Conservation (phyloP, 2,113 vertebrate genomes). For the Hydrolagus affinis region DNA sequence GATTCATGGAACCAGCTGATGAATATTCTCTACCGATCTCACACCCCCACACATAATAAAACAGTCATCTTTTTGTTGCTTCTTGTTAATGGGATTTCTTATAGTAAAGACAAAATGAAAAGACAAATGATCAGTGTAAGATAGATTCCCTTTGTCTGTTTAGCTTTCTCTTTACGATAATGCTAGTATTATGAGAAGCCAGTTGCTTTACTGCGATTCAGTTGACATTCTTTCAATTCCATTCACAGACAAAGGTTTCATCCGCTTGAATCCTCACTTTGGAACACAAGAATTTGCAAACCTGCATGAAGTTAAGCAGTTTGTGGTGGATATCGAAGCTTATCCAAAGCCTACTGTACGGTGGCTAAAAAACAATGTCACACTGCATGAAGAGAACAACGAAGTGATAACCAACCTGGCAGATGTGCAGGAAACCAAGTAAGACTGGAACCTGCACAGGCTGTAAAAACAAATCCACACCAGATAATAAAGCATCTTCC, state of each 20-base stretch:
- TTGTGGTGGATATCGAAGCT: slow-evolving; percentile 66
- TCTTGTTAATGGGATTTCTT: too few species aligned
- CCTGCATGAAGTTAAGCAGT: slow-evolving; percentile 80
- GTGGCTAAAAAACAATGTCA: slow-evolving; percentile 82
- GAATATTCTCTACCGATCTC: too few species aligned
- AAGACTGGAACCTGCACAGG: slow-evolving; percentile 33
- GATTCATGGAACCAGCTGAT: too few species aligned
- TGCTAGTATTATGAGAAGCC: background rate
- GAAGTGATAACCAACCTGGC: slow-evolving; percentile 74
- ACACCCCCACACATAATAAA: too few species aligned
- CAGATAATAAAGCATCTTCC: background rate
- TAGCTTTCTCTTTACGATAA: background rate
- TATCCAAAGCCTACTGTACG: slow-evolving; percentile 71
- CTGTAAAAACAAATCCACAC: background rate
- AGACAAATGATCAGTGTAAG: too few species aligned
- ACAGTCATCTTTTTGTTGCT: too few species aligned
- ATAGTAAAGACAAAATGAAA: too few species aligned
- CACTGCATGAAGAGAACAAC: slow-evolving; percentile 71
- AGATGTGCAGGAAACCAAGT: slow-evolving; percentile 75
- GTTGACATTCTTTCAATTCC: slow-evolving; percentile 35
- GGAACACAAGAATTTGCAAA: slow-evolving; percentile 65
- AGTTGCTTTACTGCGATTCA: background rate
- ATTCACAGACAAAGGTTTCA: slow-evolving; percentile 70
- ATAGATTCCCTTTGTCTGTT: too few species aligned
- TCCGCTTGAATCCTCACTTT: slow-evolving; percentile 67